Evolutionary conservation across 2,113 vertebrate species (phyloP).

Genomic region (Myrmecobius fasciatus): DNA sequence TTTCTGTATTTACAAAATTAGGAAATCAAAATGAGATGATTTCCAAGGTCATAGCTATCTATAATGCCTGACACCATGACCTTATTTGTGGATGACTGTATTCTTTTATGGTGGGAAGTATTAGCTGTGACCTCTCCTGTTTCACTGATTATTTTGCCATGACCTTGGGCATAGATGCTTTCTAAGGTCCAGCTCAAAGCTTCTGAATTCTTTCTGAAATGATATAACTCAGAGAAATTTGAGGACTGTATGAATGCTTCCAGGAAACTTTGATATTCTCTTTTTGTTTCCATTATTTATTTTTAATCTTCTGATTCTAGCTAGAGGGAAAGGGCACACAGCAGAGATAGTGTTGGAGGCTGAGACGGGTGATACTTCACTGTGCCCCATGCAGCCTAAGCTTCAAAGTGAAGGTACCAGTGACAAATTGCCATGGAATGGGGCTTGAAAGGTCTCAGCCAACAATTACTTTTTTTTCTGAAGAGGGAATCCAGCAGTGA

Average conservation of each 20-base stretch:
- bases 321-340: conserved; percentile 38
- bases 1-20: neutral
- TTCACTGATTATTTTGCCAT: neutral
- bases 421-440: conserved; percentile 65
- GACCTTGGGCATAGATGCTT: neutral
- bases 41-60: neutral
- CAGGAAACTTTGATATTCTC: neutral
- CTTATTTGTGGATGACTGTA: neutral
- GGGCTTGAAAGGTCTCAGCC: conserved; percentile 72
- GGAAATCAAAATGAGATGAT: neutral
- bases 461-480: conserved; percentile 64
- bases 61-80: neutral
- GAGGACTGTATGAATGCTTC: neutral
- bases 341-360: conserved; percentile 40
- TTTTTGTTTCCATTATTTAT: neutral
- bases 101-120: neutral
- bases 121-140: neutral
- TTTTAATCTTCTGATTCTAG: conserved; percentile 42
- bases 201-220: neutral
- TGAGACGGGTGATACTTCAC: conserved; percentile 26
- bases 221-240: neutral
- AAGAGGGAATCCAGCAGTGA: conserved; percentile 62
- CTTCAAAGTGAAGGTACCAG: conserved; percentile 35
- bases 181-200: neutral
- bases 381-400: fast-evolving